Percentiles rank a stretch among this genome's conserved stretches.
Conservation (phyloP, 2,797 vertebrate genomes). For the Kryptopterus vitreolus region DNA sequence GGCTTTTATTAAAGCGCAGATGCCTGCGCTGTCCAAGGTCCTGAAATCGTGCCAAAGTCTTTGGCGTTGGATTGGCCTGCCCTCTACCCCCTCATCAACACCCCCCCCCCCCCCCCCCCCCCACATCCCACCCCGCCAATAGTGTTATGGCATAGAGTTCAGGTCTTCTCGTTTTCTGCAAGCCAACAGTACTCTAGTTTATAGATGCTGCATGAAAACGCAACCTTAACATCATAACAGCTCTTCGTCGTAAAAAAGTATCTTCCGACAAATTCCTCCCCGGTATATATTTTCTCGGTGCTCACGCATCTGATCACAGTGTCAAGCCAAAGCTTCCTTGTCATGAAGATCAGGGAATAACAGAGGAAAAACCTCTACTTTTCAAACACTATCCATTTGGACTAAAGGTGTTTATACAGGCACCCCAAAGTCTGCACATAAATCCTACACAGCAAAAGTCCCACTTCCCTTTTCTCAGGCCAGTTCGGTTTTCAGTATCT, state of each 20-base stretch:
- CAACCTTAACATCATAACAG: not conserved
- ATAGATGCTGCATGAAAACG: not conserved
- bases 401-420: not conserved
- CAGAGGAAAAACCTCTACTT: not conserved
- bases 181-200: not conserved
- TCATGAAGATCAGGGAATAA: not conserved
- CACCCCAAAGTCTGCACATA: not conserved
- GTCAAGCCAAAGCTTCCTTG: not conserved
- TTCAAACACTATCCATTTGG: not conserved
- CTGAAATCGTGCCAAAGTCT: slow-evolving; percentile 48
- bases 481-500: slow-evolving; percentile 63
- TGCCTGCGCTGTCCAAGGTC: slow-evolving; percentile 50
- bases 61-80: slow-evolving; percentile 36
- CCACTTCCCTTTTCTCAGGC: slow-evolving; percentile 67
- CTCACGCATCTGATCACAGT: not conserved
- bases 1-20: not conserved
- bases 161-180: slow-evolving; percentile 1
- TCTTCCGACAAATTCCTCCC: not conserved
- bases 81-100: too few relatives aligned
- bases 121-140: too few relatives aligned
- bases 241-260: too few relatives aligned
- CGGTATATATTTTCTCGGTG: not conserved
- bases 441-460: not conserved
- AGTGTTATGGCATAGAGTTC: slow-evolving; percentile 19
- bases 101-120: too few relatives aligned